Conservation (phyloP, 2,888 invertebrate species). For the Leucania comma region DNA sequence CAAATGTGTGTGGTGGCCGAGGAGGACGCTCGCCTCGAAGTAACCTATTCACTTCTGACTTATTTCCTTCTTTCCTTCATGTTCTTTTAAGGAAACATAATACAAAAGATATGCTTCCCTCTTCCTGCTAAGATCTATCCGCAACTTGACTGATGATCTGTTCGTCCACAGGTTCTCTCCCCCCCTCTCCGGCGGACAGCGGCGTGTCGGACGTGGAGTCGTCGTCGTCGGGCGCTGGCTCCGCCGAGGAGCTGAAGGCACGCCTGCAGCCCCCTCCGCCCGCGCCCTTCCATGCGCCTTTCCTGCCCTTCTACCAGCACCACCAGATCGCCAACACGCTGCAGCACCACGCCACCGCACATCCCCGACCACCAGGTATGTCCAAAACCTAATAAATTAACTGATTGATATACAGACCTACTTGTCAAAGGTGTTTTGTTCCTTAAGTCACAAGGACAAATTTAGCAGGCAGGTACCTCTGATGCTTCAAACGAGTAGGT, state of each 20-base stretch:
- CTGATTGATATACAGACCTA: not conserved
- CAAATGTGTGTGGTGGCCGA: not conserved
- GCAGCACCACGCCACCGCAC: slow-evolving; percentile 89
- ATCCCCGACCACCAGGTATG: slow-evolving; percentile 86
- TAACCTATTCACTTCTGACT: not conserved
- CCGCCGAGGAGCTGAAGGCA: slow-evolving; percentile 96
- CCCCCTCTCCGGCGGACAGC: slow-evolving; percentile 99
- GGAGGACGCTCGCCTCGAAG: not conserved
- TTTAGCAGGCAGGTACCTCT: slow-evolving; percentile 27
- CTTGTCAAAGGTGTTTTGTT: not conserved
- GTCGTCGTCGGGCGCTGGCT: slow-evolving; percentile 95
- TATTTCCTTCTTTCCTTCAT: not conserved
- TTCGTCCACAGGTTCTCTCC: slow-evolving; percentile 95
- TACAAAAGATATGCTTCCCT: not conserved
- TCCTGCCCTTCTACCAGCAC: slow-evolving; percentile 93
- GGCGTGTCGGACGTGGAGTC: slow-evolving; percentile 99
- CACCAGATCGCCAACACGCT: slow-evolving; percentile 88
- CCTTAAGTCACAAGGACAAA: not conserved
- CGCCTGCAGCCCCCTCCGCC: slow-evolving; percentile 94
- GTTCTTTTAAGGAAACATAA: slow-evolving; percentile 9
- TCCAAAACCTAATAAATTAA: slow-evolving; percentile 26
- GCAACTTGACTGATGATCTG: slow-evolving; percentile 18
- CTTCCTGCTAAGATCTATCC: not conserved
- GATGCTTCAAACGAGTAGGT: not conserved
- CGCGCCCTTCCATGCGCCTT: slow-evolving; percentile 89